Evolutionary conservation across 1,140 invertebrate genomes (phyloP).

Genomic region (Brachionus calyciflorus): DNA sequence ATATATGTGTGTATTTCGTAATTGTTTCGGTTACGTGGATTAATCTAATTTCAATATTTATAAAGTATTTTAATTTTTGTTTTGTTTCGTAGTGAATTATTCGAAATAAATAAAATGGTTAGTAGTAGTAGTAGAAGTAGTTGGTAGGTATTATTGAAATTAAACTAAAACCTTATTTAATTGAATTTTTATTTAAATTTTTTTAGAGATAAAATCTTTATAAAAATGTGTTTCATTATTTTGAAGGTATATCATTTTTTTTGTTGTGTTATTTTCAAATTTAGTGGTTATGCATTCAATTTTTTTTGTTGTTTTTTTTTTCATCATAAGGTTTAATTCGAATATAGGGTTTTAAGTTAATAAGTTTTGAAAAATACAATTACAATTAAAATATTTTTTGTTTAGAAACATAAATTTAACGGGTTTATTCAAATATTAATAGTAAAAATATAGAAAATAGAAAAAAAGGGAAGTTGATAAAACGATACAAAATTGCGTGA

Average conservation of each 20-base stretch:
- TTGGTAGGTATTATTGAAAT: neutral
- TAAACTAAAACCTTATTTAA: neutral
- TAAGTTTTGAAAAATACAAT: slow-evolving; percentile 22
- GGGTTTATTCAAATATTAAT: neutral
- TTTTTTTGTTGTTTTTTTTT: neutral
- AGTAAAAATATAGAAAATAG: neutral
- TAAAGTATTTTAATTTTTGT: slow-evolving; percentile 28
- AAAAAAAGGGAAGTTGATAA: too few species aligned
- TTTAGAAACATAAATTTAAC: neutral
- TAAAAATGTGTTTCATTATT: slow-evolving; percentile 14
- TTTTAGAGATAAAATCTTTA: neutral
- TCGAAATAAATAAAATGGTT: too few species aligned
- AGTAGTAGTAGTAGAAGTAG: too few species aligned
- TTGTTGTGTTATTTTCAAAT: too few species aligned
- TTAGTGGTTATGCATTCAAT: neutral
- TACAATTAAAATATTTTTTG: slow-evolving; percentile 22
- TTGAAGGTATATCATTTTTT: slow-evolving; percentile 23
- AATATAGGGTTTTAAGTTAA: slow-evolving; percentile 25
- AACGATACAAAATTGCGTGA: too few species aligned
- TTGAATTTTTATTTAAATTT: slow-evolving; percentile 39
- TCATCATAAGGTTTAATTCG: too few species aligned
- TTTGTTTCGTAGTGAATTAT: neutral
- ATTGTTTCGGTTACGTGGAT: slow-evolving; percentile 3
- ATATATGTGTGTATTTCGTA: slow-evolving; percentile 30
- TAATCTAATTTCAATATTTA: slow-evolving; percentile 42